Conservation (phyloP, 2,113 vertebrate genomes). For the Tetrao urogallus region DNA sequence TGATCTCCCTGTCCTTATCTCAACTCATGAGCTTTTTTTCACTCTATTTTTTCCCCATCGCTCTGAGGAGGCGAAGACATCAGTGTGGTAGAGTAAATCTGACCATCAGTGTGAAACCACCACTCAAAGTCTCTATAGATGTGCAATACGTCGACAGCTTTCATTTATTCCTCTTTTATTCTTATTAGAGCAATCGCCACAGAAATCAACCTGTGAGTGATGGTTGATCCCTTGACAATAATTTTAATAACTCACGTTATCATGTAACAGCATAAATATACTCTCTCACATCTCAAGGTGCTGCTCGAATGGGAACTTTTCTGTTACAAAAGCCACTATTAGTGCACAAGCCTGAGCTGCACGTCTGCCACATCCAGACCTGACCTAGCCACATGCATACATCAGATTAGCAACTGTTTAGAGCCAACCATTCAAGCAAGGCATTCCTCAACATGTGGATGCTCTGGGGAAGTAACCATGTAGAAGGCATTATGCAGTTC, state of each 20-base stretch:
- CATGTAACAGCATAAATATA: background rate
- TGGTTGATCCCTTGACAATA: background rate
- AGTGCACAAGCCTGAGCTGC: background rate
- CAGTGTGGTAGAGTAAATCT: background rate
- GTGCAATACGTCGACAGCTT: background rate
- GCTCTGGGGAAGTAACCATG: background rate
- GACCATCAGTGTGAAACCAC: background rate
- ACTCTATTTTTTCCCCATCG: background rate
- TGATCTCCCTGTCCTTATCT: background rate
- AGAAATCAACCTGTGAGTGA: background rate
- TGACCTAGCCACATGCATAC: background rate
- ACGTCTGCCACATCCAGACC: background rate
- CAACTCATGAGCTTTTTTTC: background rate
- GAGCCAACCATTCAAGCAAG: background rate
- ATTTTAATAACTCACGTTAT: background rate
- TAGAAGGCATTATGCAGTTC: background rate
- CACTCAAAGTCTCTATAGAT: fast-evolving
- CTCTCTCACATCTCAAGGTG: background rate
- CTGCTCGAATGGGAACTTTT: background rate
- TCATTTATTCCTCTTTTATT: background rate
- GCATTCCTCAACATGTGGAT: background rate
- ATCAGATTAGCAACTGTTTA: background rate
- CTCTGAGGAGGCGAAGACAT: background rate
- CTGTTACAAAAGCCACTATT: background rate
- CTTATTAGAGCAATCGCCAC: background rate